Evolutionary conservation across 35 echinoderm and acorn worm species (phyloP).

Genomic region (Hemicentrotus pulcherrimus): DNA sequence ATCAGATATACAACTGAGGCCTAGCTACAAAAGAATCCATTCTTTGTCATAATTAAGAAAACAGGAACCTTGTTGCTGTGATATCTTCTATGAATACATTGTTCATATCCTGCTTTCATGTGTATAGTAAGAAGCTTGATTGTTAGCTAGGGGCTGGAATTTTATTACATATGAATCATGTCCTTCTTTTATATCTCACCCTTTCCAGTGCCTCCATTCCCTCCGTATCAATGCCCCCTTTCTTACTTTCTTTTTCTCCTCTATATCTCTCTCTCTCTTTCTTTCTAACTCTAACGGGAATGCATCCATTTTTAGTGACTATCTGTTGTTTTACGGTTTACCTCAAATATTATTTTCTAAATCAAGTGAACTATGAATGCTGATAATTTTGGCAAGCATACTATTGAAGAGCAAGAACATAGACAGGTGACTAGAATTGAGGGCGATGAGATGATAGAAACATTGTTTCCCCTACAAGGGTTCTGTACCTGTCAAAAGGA

Average conservation of each 20-base stretch:
- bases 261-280: not conserved
- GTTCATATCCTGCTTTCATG: slow-evolving; percentile 11
- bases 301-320: no score
- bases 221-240: not conserved
- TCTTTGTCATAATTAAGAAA: slow-evolving; percentile 1
- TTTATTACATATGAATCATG: not conserved
- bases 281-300: not conserved
- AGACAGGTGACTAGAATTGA: not conserved
- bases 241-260: not conserved
- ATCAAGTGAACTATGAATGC: not conserved
- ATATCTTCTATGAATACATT: not conserved
- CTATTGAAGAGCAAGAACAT: not conserved
- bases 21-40: not conserved
- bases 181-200: not conserved
- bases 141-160: not conserved
- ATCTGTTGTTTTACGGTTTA: no score
- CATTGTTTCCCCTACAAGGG: not conserved
- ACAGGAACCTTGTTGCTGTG: not conserved
- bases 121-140: not conserved
- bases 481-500: not conserved
- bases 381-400: not conserved
- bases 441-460: not conserved
- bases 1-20: not conserved
- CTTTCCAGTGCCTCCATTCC: not conserved
- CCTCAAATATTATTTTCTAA: no score